Percentiles rank a stretch among this genome's conserved stretches.
Evolutionary conservation across 2,113 vertebrate genomes (phyloP).

Genomic region (Fukomys damarensis): DNA sequence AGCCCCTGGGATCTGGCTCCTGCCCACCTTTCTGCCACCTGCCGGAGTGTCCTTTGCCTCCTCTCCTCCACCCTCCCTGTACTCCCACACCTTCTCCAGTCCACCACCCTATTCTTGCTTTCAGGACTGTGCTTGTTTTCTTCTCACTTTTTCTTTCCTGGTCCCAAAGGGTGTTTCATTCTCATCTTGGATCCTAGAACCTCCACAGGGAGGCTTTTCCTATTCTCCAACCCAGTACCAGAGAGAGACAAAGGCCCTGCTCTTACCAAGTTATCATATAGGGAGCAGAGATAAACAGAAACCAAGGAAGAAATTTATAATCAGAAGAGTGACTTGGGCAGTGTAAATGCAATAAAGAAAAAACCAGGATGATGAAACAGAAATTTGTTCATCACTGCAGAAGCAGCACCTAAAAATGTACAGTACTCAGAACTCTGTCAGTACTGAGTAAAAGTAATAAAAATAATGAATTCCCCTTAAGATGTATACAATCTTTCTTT

Average conservation of each 20-base stretch:
- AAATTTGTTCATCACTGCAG: neutral
- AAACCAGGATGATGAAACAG: neutral
- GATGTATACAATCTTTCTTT: neutral
- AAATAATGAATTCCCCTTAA: neutral
- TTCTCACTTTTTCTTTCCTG: neutral
- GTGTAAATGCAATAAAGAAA: neutral
- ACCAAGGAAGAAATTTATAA: neutral
- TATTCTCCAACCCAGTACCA: too few relatives aligned
- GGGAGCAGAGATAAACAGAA: neutral
- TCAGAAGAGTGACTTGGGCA: rapidly evolving
- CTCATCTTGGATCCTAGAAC: neutral
- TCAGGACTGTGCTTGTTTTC: neutral
- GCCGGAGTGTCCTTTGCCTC: neutral
- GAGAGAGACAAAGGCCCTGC: neutral
- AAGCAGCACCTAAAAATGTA: neutral
- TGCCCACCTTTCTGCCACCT: neutral
- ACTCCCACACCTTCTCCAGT: neutral
- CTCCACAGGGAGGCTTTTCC: neutral
- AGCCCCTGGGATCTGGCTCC: neutral
- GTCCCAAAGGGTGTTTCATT: neutral
- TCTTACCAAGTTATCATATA: neutral
- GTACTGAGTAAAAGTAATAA: neutral
- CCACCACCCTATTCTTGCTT: neutral
- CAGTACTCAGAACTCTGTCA: neutral
- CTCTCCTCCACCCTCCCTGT: neutral